Percentiles rank a stretch among this genome's conserved stretches.
Evolutionary conservation across 2,797 vertebrate genomes (phyloP).

Genomic region (Ptychobarbus kaznakovi): DNA sequence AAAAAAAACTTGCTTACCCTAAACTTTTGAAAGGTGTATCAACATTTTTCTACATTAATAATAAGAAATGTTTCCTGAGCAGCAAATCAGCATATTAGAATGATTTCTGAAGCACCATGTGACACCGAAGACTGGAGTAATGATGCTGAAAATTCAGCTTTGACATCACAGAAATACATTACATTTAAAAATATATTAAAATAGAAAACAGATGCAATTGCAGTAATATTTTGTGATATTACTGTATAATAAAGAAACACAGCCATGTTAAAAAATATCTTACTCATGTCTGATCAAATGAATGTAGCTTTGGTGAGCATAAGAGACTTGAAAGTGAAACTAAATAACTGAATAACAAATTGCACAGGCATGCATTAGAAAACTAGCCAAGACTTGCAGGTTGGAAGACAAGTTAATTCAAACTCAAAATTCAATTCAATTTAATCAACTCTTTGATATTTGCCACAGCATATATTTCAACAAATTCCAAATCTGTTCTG

Average conservation of each 20-base stretch:
- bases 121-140: too few relatives aligned
- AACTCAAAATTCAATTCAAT: neutral
- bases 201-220: too few relatives aligned
- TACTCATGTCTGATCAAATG: neutral
- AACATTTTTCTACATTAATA: too few relatives aligned
- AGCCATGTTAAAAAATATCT: too few relatives aligned
- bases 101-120: neutral
- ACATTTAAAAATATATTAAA: too few relatives aligned
- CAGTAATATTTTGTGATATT: too few relatives aligned
- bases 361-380: neutral
- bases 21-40: neutral
- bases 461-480: neutral
- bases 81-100: too few relatives aligned
- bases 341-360: neutral
- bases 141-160: too few relatives aligned
- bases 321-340: neutral
- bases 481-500: neutral
- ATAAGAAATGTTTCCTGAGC: too few relatives aligned
- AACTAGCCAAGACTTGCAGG: neutral
- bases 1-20: neutral
- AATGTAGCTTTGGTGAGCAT: neutral
- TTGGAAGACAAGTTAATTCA: neutral
- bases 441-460: neutral
- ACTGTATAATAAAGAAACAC: too few relatives aligned
- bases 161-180: too few relatives aligned